These are phyloP conservation scores for Dendrocincla fuliginosa DNA, from an alignment of 2,797 vertebrate species.

Conservation along the genomic window DNA sequence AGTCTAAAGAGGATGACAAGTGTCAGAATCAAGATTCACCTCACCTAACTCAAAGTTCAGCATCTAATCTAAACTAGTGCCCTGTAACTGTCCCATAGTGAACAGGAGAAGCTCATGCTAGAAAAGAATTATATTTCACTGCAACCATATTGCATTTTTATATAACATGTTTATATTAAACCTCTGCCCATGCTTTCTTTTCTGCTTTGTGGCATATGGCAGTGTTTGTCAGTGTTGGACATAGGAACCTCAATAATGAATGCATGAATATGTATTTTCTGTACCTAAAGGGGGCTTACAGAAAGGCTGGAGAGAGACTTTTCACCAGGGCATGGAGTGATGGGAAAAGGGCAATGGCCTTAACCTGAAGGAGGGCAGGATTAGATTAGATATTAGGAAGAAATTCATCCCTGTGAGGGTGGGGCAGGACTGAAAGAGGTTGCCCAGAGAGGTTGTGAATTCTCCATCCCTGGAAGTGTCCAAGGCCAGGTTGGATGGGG, in stretches of 20 bases:
- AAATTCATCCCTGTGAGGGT: background rate
- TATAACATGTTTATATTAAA: background rate
- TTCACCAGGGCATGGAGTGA: background rate
- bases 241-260: background rate
- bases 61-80: background rate
- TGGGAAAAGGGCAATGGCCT: background rate
- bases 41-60: background rate
- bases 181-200: background rate
- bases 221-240: background rate
- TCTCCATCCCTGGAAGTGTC: background rate
- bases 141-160: background rate
- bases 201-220: background rate
- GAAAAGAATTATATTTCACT: background rate
- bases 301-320: background rate
- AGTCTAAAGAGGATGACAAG: background rate
- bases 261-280: background rate
- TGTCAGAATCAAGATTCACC: background rate
- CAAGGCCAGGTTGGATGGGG: fast-evolving
- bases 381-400: background rate
- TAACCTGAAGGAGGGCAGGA: background rate
- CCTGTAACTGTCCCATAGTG: background rate
- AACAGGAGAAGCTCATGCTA: background rate
- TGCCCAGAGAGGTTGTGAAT: background rate
- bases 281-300: background rate
- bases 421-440: fast-evolving